phyloP scores from a whole-genome alignment of 2,113 vertebrate species.

The Myrmecobius fasciatus region DNA sequence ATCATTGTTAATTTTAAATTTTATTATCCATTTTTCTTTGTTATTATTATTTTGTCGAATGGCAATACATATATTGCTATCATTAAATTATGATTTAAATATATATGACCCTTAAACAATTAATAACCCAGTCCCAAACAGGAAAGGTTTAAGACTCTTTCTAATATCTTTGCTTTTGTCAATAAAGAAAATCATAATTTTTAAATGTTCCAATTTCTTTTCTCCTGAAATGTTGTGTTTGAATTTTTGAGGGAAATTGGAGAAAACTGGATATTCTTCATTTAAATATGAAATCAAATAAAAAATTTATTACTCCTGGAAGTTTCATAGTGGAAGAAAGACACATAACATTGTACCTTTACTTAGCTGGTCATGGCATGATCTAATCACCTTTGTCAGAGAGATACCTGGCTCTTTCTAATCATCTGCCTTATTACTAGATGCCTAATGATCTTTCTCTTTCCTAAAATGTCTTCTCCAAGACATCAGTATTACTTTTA shows the following conservation, averaged over 20 bases:
- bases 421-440: neutral
- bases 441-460: neutral
- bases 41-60: neutral
- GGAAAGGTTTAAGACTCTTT: neutral
- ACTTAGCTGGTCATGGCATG: no score
- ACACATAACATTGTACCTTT: neutral
- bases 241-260: neutral
- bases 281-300: neutral
- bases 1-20: neutral
- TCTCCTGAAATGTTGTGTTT: neutral
- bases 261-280: neutral
- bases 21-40: neutral
- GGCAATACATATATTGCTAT: neutral
- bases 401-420: neutral
- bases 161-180: neutral
- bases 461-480: neutral
- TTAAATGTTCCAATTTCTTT: neutral
- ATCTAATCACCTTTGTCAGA: neutral
- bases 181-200: neutral
- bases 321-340: neutral
- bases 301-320: neutral
- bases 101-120: neutral
- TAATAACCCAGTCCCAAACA: neutral
- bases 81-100: neutral
- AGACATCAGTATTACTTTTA: slow-evolving; percentile 19